A percentile compares a stretch with the other conserved stretches of the same genome.
These are phyloP conservation scores for Dipodomys stephensi DNA, from an alignment of 2,113 vertebrate genomes.

Conservation along the genomic window DNA sequence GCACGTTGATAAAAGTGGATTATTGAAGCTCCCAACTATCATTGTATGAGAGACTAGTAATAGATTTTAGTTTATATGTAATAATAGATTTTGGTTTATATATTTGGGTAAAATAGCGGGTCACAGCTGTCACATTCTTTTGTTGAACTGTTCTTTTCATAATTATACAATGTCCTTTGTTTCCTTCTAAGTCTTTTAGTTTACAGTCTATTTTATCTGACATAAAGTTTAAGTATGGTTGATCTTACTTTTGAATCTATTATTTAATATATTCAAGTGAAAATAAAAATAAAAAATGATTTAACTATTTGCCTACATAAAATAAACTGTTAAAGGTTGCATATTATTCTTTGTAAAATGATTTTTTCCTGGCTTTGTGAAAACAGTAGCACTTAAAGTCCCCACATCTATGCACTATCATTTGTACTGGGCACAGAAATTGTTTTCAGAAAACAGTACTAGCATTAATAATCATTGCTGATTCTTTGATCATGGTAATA, in stretches of 20 bases:
- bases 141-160: neutral
- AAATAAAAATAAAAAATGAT: neutral
- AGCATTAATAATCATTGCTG: neutral
- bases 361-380: conserved; percentile 25
- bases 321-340: neutral
- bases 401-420: neutral
- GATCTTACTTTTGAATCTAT: neutral
- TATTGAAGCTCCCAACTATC: neutral
- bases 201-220: neutral
- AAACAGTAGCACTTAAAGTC: neutral
- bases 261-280: conserved; percentile 45
- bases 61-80: neutral
- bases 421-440: neutral
- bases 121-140: neutral
- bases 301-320: neutral
- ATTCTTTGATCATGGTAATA: neutral
- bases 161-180: neutral
- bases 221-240: neutral
- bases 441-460: conserved; percentile 40
- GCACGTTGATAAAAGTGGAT: neutral
- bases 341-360: neutral
- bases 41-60: neutral
- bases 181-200: neutral
- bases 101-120: neutral
- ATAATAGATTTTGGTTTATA: neutral